Conservation (phyloP, 1,140 invertebrate genomes). For the Tetramorium simillimum region DNA sequence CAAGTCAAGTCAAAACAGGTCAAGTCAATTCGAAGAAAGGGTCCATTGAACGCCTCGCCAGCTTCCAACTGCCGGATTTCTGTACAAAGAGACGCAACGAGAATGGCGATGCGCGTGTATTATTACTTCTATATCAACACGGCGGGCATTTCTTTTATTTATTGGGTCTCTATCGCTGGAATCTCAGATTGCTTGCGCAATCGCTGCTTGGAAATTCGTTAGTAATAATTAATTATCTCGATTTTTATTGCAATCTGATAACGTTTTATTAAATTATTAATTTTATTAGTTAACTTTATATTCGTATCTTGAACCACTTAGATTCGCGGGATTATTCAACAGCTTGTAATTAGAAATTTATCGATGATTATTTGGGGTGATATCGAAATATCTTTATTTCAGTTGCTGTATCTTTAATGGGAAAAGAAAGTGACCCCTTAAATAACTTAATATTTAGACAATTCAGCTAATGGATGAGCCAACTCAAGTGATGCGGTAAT, state of each 20-base stretch:
- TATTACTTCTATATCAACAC: constrained; percentile 10
- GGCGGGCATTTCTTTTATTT: not conserved
- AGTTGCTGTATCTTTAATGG: not conserved
- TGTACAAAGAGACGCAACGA: not conserved
- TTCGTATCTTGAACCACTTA: not conserved
- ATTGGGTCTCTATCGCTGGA: too few relatives aligned
- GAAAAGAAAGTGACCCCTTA: not conserved
- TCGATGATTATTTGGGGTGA: too few relatives aligned
- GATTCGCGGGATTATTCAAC: not conserved
- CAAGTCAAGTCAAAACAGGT: not conserved
- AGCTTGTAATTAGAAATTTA: not conserved
- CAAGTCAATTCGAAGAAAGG: not conserved
- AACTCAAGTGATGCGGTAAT: not conserved
- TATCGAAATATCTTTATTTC: not conserved
- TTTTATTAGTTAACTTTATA: not conserved
- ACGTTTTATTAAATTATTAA: not conserved
- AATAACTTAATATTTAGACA: too few relatives aligned
- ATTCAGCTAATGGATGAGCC: not conserved
- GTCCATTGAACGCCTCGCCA: not conserved
- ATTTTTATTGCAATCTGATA: not conserved
- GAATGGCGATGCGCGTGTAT: not conserved
- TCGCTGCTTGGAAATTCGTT: not conserved
- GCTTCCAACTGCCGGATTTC: not conserved
- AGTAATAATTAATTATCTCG: not conserved
- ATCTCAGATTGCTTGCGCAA: not conserved